A percentile compares a stretch with the other conserved stretches of the same genome.
Conservation (phyloP, 2,797 vertebrate species). For the Taenioides sp. region DNA sequence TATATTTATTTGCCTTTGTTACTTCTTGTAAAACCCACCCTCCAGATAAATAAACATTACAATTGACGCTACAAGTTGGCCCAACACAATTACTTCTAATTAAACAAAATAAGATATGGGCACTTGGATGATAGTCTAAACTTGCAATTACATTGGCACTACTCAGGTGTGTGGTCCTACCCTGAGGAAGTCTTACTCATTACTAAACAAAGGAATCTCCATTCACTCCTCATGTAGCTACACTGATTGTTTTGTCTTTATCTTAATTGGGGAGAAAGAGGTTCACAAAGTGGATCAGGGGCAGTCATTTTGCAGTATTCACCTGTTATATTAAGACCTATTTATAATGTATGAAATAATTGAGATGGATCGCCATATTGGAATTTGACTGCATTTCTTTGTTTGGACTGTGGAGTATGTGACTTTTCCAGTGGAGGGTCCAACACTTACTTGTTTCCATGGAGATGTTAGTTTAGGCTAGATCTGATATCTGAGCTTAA, state of each 20-base stretch:
- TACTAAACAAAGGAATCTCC: slow-evolving; percentile 33
- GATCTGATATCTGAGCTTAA: not conserved
- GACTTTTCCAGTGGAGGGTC: not conserved
- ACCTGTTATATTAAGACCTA: slow-evolving; percentile 29
- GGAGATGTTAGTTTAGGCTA: not conserved
- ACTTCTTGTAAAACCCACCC: slow-evolving; percentile 56
- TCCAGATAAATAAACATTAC: slow-evolving; percentile 65
- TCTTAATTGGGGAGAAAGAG: slow-evolving; percentile 50
- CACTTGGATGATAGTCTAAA: slow-evolving; percentile 47
- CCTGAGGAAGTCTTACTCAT: slow-evolving; percentile 41
- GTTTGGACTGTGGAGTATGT: not conserved
- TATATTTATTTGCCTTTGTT: slow-evolving; percentile 62
- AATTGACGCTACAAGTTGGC: slow-evolving; percentile 46
- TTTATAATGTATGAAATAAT: slow-evolving; percentile 3
- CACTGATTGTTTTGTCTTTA: slow-evolving; percentile 45
- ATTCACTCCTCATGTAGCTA: slow-evolving; percentile 36
- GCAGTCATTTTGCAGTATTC: slow-evolving; percentile 22
- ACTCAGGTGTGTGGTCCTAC: slow-evolving; percentile 51
- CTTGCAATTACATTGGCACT: slow-evolving; percentile 49
- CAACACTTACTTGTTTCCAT: not conserved
- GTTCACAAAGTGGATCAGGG: slow-evolving; percentile 36
- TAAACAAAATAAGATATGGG: slow-evolving; percentile 57
- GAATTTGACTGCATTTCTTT: not conserved
- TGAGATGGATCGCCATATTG: not conserved
- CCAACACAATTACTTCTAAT: slow-evolving; percentile 68